Conservation (phyloP, 2,797 vertebrate genomes). For the Enoplosus armatus region DNA sequence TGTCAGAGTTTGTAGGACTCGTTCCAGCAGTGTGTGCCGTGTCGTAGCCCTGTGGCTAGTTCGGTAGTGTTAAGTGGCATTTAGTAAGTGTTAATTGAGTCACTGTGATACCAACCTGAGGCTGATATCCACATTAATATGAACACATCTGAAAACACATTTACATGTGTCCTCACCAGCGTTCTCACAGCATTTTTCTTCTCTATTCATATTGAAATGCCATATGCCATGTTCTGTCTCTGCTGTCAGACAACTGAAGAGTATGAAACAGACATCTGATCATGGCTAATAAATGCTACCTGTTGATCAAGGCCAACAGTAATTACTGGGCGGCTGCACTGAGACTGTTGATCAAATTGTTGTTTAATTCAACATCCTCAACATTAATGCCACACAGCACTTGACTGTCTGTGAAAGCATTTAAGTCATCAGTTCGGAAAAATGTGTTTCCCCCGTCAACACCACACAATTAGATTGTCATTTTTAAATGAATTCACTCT, state of each 20-base stretch:
- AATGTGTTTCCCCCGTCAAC: no score
- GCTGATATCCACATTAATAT: conserved; percentile 6
- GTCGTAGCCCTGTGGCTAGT: conserved; percentile 27
- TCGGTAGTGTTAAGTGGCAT: conserved; percentile 52
- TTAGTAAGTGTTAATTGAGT: conserved; percentile 59
- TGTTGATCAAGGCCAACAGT: background rate
- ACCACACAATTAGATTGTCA: no score
- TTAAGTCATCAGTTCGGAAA: no score
- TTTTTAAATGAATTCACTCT: no score
- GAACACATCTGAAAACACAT: background rate
- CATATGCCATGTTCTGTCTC: no score
- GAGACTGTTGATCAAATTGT: background rate
- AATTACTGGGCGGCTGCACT: background rate
- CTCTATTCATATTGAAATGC: background rate
- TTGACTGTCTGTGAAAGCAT: no score
- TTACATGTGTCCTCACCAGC: background rate
- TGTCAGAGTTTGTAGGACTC: conserved; percentile 40
- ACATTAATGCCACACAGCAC: no score
- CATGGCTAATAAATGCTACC: background rate
- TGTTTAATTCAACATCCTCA: no score
- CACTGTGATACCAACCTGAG: conserved; percentile 33
- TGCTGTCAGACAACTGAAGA: no score
- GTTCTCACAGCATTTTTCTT: background rate
- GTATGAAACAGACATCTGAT: background rate
- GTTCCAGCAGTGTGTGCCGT: conserved; percentile 21